Percentiles rank a stretch among this genome's conserved stretches.
phyloP scores from a whole-genome alignment of 2,797 vertebrate genomes.

The Notoglanidium macrostoma region DNA sequence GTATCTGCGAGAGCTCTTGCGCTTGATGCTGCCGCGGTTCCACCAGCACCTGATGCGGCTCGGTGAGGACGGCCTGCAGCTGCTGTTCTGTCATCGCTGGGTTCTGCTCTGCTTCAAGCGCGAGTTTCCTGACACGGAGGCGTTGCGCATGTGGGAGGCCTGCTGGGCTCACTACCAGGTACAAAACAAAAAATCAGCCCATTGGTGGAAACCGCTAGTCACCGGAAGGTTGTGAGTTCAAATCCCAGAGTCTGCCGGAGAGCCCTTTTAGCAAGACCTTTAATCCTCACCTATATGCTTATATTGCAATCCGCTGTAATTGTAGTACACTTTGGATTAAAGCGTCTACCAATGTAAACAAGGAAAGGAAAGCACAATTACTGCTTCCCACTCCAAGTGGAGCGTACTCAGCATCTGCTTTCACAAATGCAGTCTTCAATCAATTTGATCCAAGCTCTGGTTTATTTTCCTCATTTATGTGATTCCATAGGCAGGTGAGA shows the following conservation, averaged over 20 bases:
- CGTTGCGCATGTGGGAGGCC: constrained; percentile 96
- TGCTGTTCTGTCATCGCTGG: constrained; percentile 99
- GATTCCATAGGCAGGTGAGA: background rate
- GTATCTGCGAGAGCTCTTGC: constrained; percentile 92
- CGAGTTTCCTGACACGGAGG: constrained; percentile 93
- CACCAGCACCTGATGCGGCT: constrained; percentile 88
- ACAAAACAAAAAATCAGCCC: background rate
- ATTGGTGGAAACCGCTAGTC: background rate
- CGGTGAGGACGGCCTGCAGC: constrained; percentile 94
- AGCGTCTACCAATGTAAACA: background rate
- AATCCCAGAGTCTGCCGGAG: background rate
- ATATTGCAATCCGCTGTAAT: background rate
- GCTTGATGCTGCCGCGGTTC: constrained; percentile 87
- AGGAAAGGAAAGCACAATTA: background rate
- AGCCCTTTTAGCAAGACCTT: background rate
- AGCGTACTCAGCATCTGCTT: background rate
- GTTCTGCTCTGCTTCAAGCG: constrained; percentile 96
- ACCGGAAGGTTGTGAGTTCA: constrained; percentile 2
- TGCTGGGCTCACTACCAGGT: constrained; percentile 99
- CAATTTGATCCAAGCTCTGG: background rate
- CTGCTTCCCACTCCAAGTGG: background rate
- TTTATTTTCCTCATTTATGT: background rate
- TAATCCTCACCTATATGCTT: background rate
- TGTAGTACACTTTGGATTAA: background rate
- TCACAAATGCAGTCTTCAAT: background rate